Conservation (phyloP, 2,797 vertebrate genomes). For the Malacoraja senta region DNA sequence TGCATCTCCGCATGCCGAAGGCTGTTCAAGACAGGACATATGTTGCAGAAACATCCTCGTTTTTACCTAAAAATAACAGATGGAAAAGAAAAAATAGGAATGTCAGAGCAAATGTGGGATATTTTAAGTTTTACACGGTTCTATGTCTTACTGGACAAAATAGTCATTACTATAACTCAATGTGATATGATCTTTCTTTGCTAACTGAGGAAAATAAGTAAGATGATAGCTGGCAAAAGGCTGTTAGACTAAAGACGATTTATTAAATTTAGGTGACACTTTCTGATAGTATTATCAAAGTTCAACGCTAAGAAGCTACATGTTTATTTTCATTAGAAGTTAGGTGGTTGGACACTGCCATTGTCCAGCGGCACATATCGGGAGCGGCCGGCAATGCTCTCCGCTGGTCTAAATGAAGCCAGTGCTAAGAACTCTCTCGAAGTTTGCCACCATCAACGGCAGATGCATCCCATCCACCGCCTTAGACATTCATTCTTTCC, state of each 20-base stretch:
- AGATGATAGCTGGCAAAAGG: background rate
- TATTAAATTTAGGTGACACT: background rate
- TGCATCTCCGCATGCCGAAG: background rate
- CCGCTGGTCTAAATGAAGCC: no score
- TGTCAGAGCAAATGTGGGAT: background rate
- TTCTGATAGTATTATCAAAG: background rate
- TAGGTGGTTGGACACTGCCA: no score
- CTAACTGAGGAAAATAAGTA: background rate
- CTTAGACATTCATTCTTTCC: no score
- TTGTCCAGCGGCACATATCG: no score
- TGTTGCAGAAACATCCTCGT: background rate
- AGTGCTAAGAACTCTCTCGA: no score
- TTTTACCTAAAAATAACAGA: background rate
- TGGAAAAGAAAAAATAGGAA: background rate
- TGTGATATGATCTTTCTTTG: background rate
- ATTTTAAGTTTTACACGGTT: background rate
- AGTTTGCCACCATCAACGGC: no score
- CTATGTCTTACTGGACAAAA: background rate
- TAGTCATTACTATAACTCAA: background rate
- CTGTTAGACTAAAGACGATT: background rate
- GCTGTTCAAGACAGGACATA: background rate
- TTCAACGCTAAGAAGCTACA: background rate
- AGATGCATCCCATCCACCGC: no score
- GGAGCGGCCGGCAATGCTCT: no score
- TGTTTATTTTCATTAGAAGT: background rate